Evolutionary conservation across 92 coral and sea anemone genomes (phyloP).

Genomic region (Siderastrea radians): DNA sequence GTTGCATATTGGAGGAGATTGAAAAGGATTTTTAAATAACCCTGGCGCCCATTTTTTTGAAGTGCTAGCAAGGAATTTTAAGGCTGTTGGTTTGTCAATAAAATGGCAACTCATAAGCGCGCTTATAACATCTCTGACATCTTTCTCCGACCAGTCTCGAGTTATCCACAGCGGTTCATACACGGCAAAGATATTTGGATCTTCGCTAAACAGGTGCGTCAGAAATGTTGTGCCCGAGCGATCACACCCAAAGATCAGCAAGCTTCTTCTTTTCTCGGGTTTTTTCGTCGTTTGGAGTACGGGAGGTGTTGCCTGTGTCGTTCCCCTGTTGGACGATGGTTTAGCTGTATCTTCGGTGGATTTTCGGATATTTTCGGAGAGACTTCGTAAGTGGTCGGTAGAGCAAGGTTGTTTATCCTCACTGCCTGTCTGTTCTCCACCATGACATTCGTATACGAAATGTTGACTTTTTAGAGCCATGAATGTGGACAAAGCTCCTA

Average conservation of each 20-base stretch:
- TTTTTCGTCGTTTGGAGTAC: neutral
- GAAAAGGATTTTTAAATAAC: constrained; percentile 35
- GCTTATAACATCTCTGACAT: constrained; percentile 23
- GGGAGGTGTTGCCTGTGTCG: neutral
- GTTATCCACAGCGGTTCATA: constrained; percentile 63
- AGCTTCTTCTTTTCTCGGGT: constrained; percentile 31
- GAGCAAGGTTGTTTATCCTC: too few species aligned
- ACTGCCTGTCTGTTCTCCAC: too few species aligned
- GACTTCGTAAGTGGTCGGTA: neutral
- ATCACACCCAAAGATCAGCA: constrained; percentile 54
- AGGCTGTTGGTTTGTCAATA: constrained; percentile 3
- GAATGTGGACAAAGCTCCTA: too few species aligned
- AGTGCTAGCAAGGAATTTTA: constrained; percentile 25
- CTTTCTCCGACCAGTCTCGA: constrained; percentile 6
- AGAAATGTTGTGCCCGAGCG: constrained; percentile 59
- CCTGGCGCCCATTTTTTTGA: constrained; percentile 44
- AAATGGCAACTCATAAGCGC: constrained; percentile 43
- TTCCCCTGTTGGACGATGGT: neutral
- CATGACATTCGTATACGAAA: too few species aligned
- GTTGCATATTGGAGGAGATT: constrained; percentile 56
- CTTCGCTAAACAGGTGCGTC: constrained; percentile 54
- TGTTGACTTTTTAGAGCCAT: too few species aligned
- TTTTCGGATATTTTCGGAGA: neutral
- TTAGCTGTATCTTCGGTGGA: neutral
- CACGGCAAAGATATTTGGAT: constrained; percentile 33